Evolutionary conservation across 2,888 invertebrate species (phyloP).

Genomic region (Phyto melanocephala): DNA sequence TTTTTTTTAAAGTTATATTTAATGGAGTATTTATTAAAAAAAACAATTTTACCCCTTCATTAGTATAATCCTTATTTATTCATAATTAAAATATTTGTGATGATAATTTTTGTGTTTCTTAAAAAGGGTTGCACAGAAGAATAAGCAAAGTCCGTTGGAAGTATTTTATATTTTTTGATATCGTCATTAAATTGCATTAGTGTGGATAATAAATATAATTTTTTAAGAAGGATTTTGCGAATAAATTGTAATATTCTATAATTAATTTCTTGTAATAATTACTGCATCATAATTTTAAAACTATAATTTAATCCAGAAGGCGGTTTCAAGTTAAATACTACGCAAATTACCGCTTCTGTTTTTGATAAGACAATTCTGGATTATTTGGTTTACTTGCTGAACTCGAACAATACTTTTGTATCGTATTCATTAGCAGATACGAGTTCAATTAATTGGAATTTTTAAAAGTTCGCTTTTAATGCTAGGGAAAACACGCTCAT

Average conservation of each 20-base stretch:
- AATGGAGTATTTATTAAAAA: not conserved
- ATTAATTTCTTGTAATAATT: too few relatives aligned
- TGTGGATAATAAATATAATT: not conserved
- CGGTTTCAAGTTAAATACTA: too few relatives aligned
- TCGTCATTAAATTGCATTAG: not conserved
- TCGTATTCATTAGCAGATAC: too few relatives aligned
- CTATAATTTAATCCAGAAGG: too few relatives aligned
- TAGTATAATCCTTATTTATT: slow-evolving; percentile 33
- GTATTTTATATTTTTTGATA: not conserved
- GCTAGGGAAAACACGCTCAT: too few relatives aligned
- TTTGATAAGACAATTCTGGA: too few relatives aligned
- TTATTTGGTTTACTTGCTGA: too few relatives aligned
- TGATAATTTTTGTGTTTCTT: not conserved
- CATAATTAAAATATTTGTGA: slow-evolving; percentile 37
- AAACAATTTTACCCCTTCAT: not conserved
- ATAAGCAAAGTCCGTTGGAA: not conserved
- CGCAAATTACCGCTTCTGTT: too few relatives aligned
- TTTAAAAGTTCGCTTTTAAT: too few relatives aligned
- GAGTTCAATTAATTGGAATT: too few relatives aligned
- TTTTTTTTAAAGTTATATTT: not conserved
- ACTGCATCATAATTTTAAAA: too few relatives aligned
- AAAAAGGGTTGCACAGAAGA: not conserved
- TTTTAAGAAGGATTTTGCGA: not conserved
- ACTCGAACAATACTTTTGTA: too few relatives aligned
- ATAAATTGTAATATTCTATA: not conserved